These are phyloP conservation scores for Anas georgica DNA, from an alignment of 2,797 vertebrate genomes.

Conservation along the genomic window DNA sequence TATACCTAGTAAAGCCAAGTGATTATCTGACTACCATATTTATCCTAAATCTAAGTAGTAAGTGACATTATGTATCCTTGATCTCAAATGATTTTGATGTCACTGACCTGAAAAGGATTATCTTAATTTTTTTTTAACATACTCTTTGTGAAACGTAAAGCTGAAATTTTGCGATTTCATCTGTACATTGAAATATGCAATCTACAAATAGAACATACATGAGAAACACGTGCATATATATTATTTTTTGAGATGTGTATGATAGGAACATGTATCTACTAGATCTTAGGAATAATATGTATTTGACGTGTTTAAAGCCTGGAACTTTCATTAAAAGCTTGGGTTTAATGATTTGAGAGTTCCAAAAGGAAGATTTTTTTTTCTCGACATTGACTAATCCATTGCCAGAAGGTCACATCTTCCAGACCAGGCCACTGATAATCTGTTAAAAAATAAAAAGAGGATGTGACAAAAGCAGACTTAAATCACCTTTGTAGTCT, in stretches of 20 bases:
- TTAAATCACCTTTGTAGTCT: neutral
- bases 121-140: neutral
- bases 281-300: neutral
- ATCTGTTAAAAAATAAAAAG: neutral
- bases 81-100: neutral
- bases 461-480: neutral
- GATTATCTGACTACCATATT: neutral
- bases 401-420: neutral
- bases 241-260: neutral
- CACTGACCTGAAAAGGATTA: neutral
- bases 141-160: neutral
- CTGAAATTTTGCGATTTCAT: neutral
- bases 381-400: neutral
- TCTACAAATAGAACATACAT: neutral
- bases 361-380: neutral
- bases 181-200: neutral
- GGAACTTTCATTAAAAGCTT: neutral
- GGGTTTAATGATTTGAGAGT: neutral
- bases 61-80: neutral
- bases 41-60: neutral
- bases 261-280: neutral
- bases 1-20: neutral
- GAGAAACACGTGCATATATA: neutral
- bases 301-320: neutral
- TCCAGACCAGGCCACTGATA: neutral